Evolutionary conservation across 2,888 invertebrate genomes (phyloP).

Genomic region (Hydriomena furcata): DNA sequence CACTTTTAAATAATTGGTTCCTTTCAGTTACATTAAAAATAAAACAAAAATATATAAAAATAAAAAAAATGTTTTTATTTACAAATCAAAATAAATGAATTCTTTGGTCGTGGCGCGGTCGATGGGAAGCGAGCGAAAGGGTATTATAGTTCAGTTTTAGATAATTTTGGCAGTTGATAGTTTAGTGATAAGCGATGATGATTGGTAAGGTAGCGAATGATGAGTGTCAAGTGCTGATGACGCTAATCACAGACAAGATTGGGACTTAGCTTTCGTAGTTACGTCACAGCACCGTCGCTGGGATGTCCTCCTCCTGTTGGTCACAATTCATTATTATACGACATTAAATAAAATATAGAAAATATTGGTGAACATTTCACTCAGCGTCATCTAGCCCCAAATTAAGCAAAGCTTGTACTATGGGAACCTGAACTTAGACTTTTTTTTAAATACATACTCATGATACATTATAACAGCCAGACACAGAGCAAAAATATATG

Average conservation of each 20-base stretch:
- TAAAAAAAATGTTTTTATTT: slow-evolving; percentile 60
- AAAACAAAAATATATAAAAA: slow-evolving; percentile 44
- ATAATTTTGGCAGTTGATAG: slow-evolving; percentile 47
- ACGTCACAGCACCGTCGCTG: slow-evolving; percentile 75
- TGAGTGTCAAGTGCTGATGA: slow-evolving; percentile 63
- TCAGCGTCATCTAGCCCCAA: too few relatives aligned
- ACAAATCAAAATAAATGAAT: slow-evolving; percentile 52
- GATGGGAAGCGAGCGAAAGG: slow-evolving; percentile 56
- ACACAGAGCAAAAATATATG: too few relatives aligned
- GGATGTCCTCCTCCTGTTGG: slow-evolving; percentile 78
- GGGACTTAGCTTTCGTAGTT: slow-evolving; percentile 79
- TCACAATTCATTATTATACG: slow-evolving; percentile 2
- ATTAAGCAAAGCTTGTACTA: too few relatives aligned
- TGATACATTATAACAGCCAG: too few relatives aligned
- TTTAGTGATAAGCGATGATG: slow-evolving; percentile 65
- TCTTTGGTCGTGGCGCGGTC: slow-evolving; percentile 52
- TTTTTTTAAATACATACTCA: too few relatives aligned
- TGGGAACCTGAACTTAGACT: too few relatives aligned
- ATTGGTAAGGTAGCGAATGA: slow-evolving; percentile 77
- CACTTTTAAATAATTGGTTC: slow-evolving; percentile 65
- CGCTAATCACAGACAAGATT: slow-evolving; percentile 70
- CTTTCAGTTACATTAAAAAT: slow-evolving; percentile 39
- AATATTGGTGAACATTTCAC: too few relatives aligned
- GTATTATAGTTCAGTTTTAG: slow-evolving; percentile 36
- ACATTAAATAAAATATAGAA: too few relatives aligned